Base-by-base conservation (phyloP, 2,113 vertebrate genomes). In the Ellobius talpinus region DNA sequence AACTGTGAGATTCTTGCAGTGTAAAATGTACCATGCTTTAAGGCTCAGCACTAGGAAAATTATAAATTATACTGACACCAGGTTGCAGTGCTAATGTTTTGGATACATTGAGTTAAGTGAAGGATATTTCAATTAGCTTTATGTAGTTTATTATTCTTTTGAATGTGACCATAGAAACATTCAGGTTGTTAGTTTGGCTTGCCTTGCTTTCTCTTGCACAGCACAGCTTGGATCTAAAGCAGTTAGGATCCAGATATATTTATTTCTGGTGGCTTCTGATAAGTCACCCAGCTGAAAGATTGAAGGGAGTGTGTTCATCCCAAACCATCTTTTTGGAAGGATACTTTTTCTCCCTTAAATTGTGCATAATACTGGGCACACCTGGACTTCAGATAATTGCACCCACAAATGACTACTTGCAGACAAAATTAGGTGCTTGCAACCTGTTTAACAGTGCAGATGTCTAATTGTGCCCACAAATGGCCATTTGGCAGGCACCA, bases 321-420 rank as follows among this genome's bases (percentile, higher is more conserved):
- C 29, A 45, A 90, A 33, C 87, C 89, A 89, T 91, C 66, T 66
- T 96, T 94, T 58, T 90, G 86, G 90, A 94, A 96, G 87, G 74
- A 74, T 13, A 50, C 26, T 78, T 58, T 23, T 70, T 63, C 47
- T 87, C 89, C 94, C 91, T 89, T 65, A 97, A 97, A 97, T 96
- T 84, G 90, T 77, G 66, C 68, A 55, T 97, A 96, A 97, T 96
- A 89, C 96, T 90, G n/a, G 73, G 82, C 94, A 97, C 96, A 97
- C 97, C 98, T 98, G 98, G 96, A 94, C 97, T 97, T 97, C 96
- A 96, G 84, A 90, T 98, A 98, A 98, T 97, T 98, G 96, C 95
- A 97, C 97, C 95, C 97, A 96, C 96, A 97, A 97, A 97, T 98
- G 95, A 94, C 97, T 98, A 96, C 98, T 97, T 77, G 97, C 96